Base-by-base conservation (phyloP, 2,113 vertebrate genomes). In the Cephalopholis sonnerati region DNA sequence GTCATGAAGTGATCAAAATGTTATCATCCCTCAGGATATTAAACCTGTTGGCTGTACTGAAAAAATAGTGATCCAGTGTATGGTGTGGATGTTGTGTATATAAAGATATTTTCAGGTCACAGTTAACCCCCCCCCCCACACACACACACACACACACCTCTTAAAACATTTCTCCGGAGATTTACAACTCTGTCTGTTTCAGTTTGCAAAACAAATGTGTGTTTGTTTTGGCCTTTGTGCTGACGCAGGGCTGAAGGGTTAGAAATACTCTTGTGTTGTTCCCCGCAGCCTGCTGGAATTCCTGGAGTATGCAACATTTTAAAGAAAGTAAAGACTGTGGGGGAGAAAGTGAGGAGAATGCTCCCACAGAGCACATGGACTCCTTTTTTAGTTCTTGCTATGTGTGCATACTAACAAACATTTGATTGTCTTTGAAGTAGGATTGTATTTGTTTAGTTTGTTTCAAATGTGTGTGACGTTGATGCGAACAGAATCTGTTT, bases 211-310 rank as follows among this genome's bases (percentile, higher is more conserved):
- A 93, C 89, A 93, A 88, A 82, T 53, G 51, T 70, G 15, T 93
- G 86, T 93, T 94, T 92, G 89, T 92, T 87, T 92, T 91, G 90
- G 87, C 85, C 63, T 82, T 86, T 85, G 85, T 74, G 81, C 85
- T 85, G 81, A 91, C 77, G 59, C 61, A 74, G 84, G 71, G 63
- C 78, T 39, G 59, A 69, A 58, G 83, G 58, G 77, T 81, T 81
- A 69, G 62, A 86, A 72, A 57, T 70, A 81, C 72, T 80, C 57
- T 77, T 1, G 12, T 64, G 64, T 70, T 84, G 83, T 91, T 84
- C 50, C 57, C n/a, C 82, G 65, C 81, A 89, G 66, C 77, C 72
- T 54, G 85, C 74, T 89, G 87, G 79, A 90, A 91, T 88, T 83
- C 66, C 70, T 64, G 1, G 84, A 76, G 81, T 74, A 82, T 89